These are phyloP conservation scores for Corythornis leucogaster DNA, from an alignment of 2,797 vertebrate genomes.

Conservation along the genomic window DNA sequence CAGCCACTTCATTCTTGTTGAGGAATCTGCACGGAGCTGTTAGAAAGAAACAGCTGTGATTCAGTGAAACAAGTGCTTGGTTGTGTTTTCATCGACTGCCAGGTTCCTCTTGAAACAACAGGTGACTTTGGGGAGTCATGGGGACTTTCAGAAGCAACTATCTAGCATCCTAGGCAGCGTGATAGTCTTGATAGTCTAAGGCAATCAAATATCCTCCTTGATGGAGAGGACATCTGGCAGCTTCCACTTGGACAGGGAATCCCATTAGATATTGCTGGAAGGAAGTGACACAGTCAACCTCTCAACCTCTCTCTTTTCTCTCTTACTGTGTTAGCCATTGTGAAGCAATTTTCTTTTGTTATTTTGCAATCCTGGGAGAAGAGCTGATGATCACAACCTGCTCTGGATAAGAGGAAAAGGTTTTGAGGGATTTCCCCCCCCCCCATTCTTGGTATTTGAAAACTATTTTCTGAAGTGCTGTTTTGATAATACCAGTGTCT, in stretches of 20 bases:
- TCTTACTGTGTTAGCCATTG: neutral
- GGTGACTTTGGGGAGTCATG: neutral
- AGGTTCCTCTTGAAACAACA: neutral
- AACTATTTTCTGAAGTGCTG: neutral
- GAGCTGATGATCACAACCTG: neutral
- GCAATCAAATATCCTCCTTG: neutral
- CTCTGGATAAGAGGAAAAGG: neutral
- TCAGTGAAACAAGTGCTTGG: neutral
- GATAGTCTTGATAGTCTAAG: neutral
- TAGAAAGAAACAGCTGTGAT: neutral
- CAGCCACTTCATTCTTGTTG: neutral
- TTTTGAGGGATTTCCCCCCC: neutral
- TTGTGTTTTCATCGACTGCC: slow-evolving; percentile 7
- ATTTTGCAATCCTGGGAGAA: slow-evolving; percentile 2
- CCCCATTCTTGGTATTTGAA: neutral
- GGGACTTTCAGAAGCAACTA: neutral
- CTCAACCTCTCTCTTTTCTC: neutral
- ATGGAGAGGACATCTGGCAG: neutral
- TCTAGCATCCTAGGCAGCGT: neutral
- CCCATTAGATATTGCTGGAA: slow-evolving; percentile 18
- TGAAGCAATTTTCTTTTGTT: slow-evolving; percentile 22
- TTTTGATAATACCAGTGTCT: neutral
- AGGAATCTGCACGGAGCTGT: neutral
- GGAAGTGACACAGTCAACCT: neutral
- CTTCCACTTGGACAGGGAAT: neutral